Conservation (phyloP, 1,140 invertebrate genomes). For the Sipha flava region DNA sequence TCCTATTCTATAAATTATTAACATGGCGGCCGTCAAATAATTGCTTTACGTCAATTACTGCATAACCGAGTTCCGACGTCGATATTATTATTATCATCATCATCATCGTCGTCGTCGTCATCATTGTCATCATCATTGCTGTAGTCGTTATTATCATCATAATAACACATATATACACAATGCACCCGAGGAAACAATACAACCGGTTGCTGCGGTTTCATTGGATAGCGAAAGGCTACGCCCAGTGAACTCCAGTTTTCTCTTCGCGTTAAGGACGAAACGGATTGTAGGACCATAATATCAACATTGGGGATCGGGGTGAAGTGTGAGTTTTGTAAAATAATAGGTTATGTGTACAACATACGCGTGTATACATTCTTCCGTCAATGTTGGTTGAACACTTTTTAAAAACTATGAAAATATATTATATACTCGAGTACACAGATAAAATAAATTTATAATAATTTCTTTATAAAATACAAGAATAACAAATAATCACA, state of each 20-base stretch:
- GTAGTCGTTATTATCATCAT: neutral
- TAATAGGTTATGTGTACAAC: neutral
- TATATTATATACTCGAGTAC: too few relatives aligned
- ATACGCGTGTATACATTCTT: too few relatives aligned
- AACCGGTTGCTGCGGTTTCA: conserved; percentile 23
- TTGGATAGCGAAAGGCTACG: conserved; percentile 8
- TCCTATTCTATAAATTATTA: conserved; percentile 16
- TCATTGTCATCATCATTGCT: neutral
- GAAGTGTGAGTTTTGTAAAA: neutral
- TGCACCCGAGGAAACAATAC: conserved; percentile 28
- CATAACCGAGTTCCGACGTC: conserved; percentile 1
- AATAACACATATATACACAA: neutral
- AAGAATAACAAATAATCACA: too few relatives aligned
- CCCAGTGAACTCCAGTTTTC: conserved; percentile 26
- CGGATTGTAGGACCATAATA: neutral
- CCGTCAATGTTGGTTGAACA: too few relatives aligned
- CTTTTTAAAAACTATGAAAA: too few relatives aligned
- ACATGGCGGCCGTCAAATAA: conserved; percentile 27
- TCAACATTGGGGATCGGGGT: neutral
- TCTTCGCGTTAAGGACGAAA: neutral
- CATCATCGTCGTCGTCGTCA: neutral
- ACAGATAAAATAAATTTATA: too few relatives aligned
- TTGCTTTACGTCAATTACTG: conserved; percentile 27
- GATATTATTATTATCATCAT: conserved; percentile 27
- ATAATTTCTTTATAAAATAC: too few relatives aligned